phyloP scores from a whole-genome alignment of 1,140 invertebrate species.

The Lysiphlebus fabarum region DNA sequence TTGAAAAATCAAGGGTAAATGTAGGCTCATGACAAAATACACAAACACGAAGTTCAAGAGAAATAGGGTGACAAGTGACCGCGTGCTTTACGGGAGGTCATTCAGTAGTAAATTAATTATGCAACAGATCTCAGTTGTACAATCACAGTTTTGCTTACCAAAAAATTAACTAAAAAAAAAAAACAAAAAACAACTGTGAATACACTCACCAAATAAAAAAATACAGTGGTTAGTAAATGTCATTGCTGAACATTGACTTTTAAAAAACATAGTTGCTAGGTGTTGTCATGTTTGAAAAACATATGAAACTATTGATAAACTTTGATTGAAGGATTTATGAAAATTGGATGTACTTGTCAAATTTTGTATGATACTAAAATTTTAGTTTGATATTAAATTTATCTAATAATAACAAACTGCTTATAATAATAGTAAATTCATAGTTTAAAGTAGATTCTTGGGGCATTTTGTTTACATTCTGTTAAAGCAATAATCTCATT shows the following conservation, averaged over 20 bases:
- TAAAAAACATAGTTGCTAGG: no score
- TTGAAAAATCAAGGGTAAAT: no score
- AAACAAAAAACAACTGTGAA: no score
- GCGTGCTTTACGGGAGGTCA: slow-evolving; percentile 34
- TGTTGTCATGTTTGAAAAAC: no score
- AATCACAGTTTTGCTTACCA: slow-evolving; percentile 22
- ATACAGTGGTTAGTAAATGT: background rate
- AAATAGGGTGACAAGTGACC: background rate
- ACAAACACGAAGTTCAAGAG: slow-evolving; percentile 20
- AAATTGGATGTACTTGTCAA: no score
- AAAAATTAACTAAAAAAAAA: slow-evolving; percentile 44
- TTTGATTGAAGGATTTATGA: no score
- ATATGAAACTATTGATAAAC: no score
- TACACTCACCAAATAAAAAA: background rate
- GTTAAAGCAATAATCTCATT: slow-evolving; percentile 44
- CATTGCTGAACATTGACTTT: no score
- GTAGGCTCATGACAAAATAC: slow-evolving; percentile 19
- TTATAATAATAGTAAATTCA: slow-evolving; percentile 1
- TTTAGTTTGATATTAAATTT: no score
- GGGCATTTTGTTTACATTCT: slow-evolving; percentile 24
- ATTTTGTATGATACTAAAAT: no score
- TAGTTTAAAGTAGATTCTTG: background rate
- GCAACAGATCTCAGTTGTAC: slow-evolving; percentile 34
- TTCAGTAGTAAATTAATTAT: slow-evolving; percentile 46
- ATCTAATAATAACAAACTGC: background rate